phyloP scores from a whole-genome alignment of 2,113 vertebrate species.

The Aythya baeri region DNA sequence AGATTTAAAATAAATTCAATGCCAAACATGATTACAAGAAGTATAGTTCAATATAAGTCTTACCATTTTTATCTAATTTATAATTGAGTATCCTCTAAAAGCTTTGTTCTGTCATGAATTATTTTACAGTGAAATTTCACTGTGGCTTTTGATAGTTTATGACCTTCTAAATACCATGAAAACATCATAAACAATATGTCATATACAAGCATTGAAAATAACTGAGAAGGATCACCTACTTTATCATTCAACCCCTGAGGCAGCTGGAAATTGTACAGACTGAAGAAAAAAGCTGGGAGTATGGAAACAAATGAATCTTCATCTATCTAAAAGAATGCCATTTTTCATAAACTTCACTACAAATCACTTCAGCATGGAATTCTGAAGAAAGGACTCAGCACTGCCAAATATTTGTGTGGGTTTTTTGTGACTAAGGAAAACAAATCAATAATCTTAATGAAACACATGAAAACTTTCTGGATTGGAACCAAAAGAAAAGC shows the following conservation, averaged over 20 bases:
- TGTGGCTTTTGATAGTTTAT: slow-evolving; percentile 46
- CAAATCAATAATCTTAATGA: slow-evolving; percentile 29
- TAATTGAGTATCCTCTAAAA: slow-evolving; percentile 53
- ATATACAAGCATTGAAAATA: background rate
- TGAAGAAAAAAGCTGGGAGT: background rate
- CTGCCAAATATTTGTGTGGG: background rate
- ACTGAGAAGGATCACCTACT: slow-evolving; percentile 46
- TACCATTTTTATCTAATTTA: slow-evolving; percentile 51
- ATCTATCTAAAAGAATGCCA: background rate
- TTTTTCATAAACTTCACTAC: slow-evolving; percentile 37
- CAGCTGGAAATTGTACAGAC: slow-evolving; percentile 50
- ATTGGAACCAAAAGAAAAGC: background rate
- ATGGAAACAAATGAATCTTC: slow-evolving; percentile 17
- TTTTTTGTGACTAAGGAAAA: background rate
- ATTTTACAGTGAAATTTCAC: background rate
- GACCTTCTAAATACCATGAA: slow-evolving; percentile 56
- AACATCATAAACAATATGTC: slow-evolving; percentile 45
- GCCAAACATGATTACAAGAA: slow-evolving; percentile 15
- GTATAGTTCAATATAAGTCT: background rate
- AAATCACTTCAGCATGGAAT: slow-evolving; percentile 37
- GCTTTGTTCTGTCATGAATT: slow-evolving; percentile 33
- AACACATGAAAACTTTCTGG: background rate
- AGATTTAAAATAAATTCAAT: slow-evolving; percentile 56
- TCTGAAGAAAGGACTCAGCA: background rate
- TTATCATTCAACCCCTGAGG: slow-evolving; percentile 7